A percentile compares a stretch with the other conserved stretches of the same genome.
phyloP scores from a whole-genome alignment of 2,797 vertebrate genomes.

The Cichlasoma orientale region DNA sequence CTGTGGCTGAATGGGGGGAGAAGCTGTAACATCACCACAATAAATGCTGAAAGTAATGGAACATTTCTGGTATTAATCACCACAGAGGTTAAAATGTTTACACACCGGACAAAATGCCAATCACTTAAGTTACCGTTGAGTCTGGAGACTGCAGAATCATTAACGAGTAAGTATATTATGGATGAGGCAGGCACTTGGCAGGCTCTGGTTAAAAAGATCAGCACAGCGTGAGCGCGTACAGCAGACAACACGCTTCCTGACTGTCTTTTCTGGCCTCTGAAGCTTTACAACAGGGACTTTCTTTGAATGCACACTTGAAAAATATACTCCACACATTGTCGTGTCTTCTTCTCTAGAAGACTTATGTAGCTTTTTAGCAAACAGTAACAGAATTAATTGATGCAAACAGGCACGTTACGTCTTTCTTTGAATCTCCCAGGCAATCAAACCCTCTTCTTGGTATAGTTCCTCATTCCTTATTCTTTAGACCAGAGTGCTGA shows the following conservation, averaged over 20 bases:
- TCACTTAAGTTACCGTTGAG: background rate
- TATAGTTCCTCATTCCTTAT: background rate
- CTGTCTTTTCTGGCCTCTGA: background rate
- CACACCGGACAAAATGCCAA: background rate
- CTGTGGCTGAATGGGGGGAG: background rate
- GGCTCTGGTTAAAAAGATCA: background rate
- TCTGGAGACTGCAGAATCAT: slow-evolving; percentile 1
- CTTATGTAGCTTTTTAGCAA: background rate
- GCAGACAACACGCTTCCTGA: too few species aligned
- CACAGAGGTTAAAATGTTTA: background rate
- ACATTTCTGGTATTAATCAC: background rate
- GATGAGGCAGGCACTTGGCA: background rate
- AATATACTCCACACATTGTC: background rate
- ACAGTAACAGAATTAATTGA: background rate
- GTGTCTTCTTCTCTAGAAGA: background rate
- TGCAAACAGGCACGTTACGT: background rate
- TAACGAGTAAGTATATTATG: slow-evolving; percentile 20
- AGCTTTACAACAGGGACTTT: background rate
- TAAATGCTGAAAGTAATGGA: background rate
- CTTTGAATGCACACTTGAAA: background rate
- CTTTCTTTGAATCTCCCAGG: background rate
- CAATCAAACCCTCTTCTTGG: background rate
- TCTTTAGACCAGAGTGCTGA: background rate
- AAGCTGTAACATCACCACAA: background rate
- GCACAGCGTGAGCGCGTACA: background rate